These are phyloP conservation scores for Griposia aprilina DNA, from an alignment of 2,888 invertebrate genomes.

Conservation along the genomic window DNA sequence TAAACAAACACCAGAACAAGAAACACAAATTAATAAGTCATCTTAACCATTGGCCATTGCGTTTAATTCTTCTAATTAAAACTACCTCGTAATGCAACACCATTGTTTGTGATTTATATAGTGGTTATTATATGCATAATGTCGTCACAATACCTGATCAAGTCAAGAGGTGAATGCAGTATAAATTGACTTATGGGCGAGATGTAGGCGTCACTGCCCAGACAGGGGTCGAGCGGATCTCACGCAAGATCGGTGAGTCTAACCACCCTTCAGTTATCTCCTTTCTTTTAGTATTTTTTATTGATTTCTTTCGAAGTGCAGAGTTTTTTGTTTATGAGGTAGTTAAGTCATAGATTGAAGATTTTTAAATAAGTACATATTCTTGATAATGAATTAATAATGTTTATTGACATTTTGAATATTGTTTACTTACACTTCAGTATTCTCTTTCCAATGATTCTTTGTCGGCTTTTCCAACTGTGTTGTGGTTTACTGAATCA, in stretches of 20 bases:
- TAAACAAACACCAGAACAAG: conserved; percentile 7
- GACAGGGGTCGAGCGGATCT: conserved; percentile 76
- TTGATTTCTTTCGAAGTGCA: conserved; percentile 1
- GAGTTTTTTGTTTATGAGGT: neutral
- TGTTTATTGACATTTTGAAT: neutral
- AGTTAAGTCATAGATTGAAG: neutral
- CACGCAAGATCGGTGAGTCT: conserved; percentile 71
- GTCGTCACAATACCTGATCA: conserved; percentile 78
- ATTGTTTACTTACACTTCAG: neutral
- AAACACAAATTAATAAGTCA: conserved; percentile 40
- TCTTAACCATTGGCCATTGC: conserved; percentile 29
- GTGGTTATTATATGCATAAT: conserved; percentile 62
- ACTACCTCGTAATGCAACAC: conserved; percentile 68
- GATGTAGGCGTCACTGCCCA: conserved; percentile 73
- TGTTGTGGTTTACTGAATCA: neutral
- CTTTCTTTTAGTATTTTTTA: conserved; percentile 1
- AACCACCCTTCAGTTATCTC: conserved; percentile 2
- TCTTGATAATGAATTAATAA: no score
- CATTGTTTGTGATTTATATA: conserved; percentile 76
- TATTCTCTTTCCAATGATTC: neutral
- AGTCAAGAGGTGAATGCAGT: conserved; percentile 75
- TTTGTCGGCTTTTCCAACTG: neutral
- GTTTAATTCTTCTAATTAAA: conserved; percentile 61
- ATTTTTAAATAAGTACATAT: neutral
- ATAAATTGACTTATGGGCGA: conserved; percentile 79